phyloP scores from a whole-genome alignment of 2,888 invertebrate species.

The Penaeus monodon region DNA sequence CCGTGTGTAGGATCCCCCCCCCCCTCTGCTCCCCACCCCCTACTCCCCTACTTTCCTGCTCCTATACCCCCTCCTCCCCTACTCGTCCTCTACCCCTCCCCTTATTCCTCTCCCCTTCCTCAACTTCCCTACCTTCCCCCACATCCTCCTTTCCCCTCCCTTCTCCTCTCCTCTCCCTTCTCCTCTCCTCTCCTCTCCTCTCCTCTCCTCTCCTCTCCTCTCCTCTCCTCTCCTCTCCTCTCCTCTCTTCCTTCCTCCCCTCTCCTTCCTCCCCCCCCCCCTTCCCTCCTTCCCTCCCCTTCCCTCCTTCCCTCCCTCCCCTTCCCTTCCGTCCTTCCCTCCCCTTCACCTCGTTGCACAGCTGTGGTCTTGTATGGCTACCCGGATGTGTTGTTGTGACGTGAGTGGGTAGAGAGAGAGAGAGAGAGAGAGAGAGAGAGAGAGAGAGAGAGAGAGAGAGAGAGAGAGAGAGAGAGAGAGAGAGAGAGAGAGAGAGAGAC shows the following conservation, averaged over 20 bases:
- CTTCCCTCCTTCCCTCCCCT: background rate
- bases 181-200: background rate
- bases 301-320: too few species aligned
- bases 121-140: background rate
- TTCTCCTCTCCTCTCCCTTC: background rate
- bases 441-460: too few species aligned
- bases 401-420: too few species aligned
- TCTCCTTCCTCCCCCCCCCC: background rate
- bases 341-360: too few species aligned
- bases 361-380: too few species aligned
- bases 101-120: constrained; percentile 7
- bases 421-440: too few species aligned
- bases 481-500: background rate
- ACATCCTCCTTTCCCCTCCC: background rate
- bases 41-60: background rate
- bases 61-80: background rate
- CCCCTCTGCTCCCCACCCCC: background rate
- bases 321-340: too few species aligned
- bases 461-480: background rate
- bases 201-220: background rate
- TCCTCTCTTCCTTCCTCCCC: constrained; percentile 11
- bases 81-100: background rate
- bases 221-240: background rate
- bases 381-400: too few species aligned
- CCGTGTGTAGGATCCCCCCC: background rate